A percentile compares a stretch with the other conserved stretches of the same genome.
Evolutionary conservation across 2,797 vertebrate species (phyloP).

Genomic region (Amniataba percoides): DNA sequence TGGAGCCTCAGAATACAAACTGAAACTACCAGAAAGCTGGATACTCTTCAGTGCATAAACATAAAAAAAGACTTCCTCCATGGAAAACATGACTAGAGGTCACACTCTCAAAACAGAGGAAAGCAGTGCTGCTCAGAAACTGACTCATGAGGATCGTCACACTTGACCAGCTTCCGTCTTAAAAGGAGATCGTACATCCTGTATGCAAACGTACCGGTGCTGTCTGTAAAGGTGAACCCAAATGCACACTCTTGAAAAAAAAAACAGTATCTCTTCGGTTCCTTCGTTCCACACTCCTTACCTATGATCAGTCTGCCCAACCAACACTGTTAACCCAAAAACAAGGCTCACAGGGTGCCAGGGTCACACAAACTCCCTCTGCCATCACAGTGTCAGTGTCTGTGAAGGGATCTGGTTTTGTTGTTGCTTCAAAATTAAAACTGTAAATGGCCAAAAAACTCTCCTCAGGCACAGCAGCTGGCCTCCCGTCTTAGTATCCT

Average conservation of each 20-base stretch:
- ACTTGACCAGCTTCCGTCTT: not conserved
- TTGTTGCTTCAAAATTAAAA: conserved; percentile 46
- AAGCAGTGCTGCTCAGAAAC: not conserved
- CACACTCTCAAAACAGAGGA: not conserved
- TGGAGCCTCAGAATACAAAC: not conserved
- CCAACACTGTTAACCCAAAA: conserved; percentile 25
- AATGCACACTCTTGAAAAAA: not conserved
- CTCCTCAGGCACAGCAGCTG: conserved; percentile 30
- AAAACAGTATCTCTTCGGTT: too few species aligned
- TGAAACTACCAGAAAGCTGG: not conserved
- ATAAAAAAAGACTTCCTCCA: not conserved
- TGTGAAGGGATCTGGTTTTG: conserved; percentile 38
- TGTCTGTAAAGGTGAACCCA: not conserved
- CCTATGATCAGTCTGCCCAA: not conserved
- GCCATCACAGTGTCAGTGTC: conserved; percentile 23
- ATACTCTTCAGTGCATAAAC: not conserved
- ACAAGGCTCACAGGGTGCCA: conserved; percentile 6
- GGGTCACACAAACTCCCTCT: not conserved
- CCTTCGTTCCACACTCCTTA: not conserved
- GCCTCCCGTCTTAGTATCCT: conserved; percentile 16
- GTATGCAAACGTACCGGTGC: conserved; percentile 8
- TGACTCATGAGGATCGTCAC: not conserved
- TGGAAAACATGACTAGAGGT: not conserved
- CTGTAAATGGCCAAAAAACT: conserved; percentile 19
- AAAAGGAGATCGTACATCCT: conserved; percentile 9